These are phyloP conservation scores for Anguilla anguilla DNA, from an alignment of 2,797 vertebrate species.

Conservation along the genomic window DNA sequence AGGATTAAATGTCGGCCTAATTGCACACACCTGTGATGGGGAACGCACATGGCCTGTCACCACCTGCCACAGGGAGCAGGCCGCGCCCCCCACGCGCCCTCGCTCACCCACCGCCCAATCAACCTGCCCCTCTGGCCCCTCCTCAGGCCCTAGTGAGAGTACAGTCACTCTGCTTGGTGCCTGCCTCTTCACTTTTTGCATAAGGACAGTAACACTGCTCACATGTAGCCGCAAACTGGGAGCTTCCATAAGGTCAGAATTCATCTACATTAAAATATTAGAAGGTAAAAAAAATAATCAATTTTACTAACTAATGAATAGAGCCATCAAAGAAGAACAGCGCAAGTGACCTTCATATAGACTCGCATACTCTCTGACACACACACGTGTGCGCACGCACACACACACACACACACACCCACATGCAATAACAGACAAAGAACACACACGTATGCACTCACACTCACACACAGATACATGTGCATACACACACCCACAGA, in stretches of 20 bases:
- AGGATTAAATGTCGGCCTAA: constrained; percentile 70
- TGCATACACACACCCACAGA: constrained; percentile 4
- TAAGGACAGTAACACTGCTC: not conserved
- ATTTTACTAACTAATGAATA: constrained; percentile 11
- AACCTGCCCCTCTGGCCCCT: not conserved
- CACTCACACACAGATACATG: constrained; percentile 14
- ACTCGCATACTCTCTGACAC: not conserved
- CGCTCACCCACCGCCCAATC: constrained; percentile 15
- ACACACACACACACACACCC: constrained; percentile 1
- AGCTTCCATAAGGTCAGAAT: constrained; percentile 36
- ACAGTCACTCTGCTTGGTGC: not conserved
- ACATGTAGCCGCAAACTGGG: constrained; percentile 41
- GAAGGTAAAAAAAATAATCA: not conserved
- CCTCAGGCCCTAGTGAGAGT: not conserved
- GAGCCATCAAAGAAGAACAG: not conserved
- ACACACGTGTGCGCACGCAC: not conserved
- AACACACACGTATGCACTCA: not conserved
- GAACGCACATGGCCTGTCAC: constrained; percentile 69
- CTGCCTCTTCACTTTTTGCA: not conserved
- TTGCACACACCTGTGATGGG: constrained; percentile 73
- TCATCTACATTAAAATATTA: constrained; percentile 23
- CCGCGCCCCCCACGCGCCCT: constrained; percentile 23
- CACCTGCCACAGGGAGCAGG: constrained; percentile 66
- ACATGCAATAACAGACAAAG: constrained; percentile 7
- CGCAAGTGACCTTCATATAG: not conserved